phyloP scores from a whole-genome alignment of 1,140 invertebrate species.

The Laodelphax striatellus region DNA sequence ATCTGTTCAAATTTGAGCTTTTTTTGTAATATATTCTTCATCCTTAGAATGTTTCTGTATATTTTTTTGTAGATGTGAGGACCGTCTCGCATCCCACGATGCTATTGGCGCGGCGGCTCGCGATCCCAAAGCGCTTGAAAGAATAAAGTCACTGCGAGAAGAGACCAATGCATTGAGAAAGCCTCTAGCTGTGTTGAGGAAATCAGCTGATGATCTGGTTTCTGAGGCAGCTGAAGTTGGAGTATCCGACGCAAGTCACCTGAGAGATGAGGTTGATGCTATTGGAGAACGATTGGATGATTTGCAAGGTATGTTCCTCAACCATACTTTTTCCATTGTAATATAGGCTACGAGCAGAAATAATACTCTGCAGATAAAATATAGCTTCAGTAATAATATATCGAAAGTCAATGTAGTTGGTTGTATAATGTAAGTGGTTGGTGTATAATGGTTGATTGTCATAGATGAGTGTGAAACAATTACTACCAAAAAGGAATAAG shows the following conservation, averaged over 20 bases:
- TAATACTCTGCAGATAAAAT: no score
- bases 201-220: slow-evolving; percentile 61
- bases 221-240: slow-evolving; percentile 53
- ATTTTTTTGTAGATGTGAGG: slow-evolving; percentile 48
- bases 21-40: no score
- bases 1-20: no score
- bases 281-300: slow-evolving; percentile 67
- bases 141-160: slow-evolving; percentile 63
- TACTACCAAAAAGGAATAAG: no score
- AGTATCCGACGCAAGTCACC: slow-evolving; percentile 22
- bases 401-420: no score
- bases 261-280: slow-evolving; percentile 65
- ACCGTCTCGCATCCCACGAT: slow-evolving; percentile 71
- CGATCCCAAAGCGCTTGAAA: slow-evolving; percentile 70
- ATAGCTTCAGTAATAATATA: no score
- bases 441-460: no score
- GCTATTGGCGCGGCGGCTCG: slow-evolving; percentile 61
- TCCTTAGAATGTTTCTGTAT: no score
- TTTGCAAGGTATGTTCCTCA: slow-evolving; percentile 38
- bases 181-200: slow-evolving; percentile 56
- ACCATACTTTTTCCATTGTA: no score
- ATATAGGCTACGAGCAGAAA: no score
- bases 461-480: no score
- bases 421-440: no score
- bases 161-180: slow-evolving; percentile 63